Percentiles rank a stretch among this genome's conserved stretches.
phyloP scores from a whole-genome alignment of 1,140 invertebrate genomes.

The Leptinotarsa defecta region DNA sequence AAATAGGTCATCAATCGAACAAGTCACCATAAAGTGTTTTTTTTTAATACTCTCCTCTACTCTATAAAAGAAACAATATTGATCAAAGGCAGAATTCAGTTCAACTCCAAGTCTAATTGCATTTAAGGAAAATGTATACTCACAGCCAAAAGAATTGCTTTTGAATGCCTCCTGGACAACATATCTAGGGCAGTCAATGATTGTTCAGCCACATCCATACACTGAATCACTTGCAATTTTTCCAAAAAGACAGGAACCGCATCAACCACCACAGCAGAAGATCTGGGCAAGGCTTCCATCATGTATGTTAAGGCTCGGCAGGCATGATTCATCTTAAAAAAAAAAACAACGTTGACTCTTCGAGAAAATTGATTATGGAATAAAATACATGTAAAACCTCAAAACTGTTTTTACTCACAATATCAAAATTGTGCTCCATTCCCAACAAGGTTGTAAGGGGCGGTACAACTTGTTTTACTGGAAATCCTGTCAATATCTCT shows the following conservation, averaged over 20 bases:
- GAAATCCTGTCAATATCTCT: slow-evolving; percentile 96
- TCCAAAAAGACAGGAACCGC: slow-evolving; percentile 95
- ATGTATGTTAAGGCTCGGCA: slow-evolving; percentile 98
- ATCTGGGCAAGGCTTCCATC: slow-evolving; percentile 97
- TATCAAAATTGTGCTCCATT: slow-evolving; percentile 98
- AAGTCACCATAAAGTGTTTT: no score
- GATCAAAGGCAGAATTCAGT: neutral
- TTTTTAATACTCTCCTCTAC: no score
- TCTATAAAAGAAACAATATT: neutral
- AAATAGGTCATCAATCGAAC: no score
- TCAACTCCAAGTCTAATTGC: no score
- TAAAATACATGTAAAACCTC: no score
- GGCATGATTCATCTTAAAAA: slow-evolving; percentile 92
- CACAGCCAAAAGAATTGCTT: slow-evolving; percentile 93
- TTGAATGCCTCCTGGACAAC: slow-evolving; percentile 94
- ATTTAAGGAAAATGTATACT: slow-evolving; percentile 46
- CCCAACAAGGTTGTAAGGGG: slow-evolving; percentile 86
- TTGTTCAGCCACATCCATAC: slow-evolving; percentile 99
- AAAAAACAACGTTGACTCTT: slow-evolving; percentile 16
- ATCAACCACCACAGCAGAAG: slow-evolving; percentile 94
- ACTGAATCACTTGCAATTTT: slow-evolving; percentile 96
- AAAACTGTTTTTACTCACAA: slow-evolving; percentile 63
- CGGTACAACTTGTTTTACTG: slow-evolving; percentile 96
- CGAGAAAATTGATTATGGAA: no score
- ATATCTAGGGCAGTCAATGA: slow-evolving; percentile 95